phyloP scores from a whole-genome alignment of 2,888 invertebrate genomes.

The Trissoscelio sp. region DNA sequence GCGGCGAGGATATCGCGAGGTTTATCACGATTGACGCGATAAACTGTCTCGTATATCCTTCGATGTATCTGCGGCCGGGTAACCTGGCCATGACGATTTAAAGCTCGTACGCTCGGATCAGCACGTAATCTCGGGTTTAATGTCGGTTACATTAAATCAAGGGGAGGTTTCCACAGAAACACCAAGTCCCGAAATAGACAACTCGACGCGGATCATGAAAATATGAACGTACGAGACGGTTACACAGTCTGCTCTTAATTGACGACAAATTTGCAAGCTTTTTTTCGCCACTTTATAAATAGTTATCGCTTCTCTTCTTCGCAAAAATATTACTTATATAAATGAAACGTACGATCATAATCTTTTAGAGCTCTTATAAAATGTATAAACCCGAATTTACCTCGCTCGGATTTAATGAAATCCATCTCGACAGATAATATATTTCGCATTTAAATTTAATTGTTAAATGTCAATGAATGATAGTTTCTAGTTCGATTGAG shows the following conservation, averaged over 20 bases:
- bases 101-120: constrained; percentile 76
- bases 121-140: constrained; percentile 80
- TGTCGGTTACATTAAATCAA: constrained; percentile 79
- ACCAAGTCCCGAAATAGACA: constrained; percentile 46
- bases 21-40: constrained; percentile 77
- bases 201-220: constrained; percentile 30
- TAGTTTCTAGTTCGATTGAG: no score
- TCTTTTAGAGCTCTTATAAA: no score
- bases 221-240: constrained; percentile 28
- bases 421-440: no score
- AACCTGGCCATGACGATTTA: constrained; percentile 76
- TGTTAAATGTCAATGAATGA: no score
- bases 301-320: no score
- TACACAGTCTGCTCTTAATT: background rate
- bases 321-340: no score
- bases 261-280: background rate
- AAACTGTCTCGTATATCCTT: constrained; percentile 71
- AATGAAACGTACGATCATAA: no score
- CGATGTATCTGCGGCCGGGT: constrained; percentile 62
- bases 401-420: no score
- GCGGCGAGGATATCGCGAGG: constrained; percentile 73
- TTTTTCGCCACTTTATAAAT: no score
- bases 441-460: no score
- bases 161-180: constrained; percentile 52
- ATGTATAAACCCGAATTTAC: no score